These are phyloP conservation scores for Crioceris asparagi DNA, from an alignment of 2,888 invertebrate species.

Conservation along the genomic window DNA sequence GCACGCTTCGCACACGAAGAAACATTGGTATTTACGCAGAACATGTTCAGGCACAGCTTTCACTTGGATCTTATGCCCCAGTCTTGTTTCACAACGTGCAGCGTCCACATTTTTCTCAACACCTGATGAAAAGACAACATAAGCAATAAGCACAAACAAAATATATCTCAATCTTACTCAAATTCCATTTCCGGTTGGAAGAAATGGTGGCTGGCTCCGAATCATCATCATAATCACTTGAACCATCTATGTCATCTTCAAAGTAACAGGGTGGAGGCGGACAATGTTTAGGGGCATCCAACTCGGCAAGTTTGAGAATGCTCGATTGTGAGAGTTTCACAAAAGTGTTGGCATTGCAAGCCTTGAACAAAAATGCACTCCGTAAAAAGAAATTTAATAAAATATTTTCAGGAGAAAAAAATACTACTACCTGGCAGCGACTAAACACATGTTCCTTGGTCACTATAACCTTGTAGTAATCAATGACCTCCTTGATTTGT, in stretches of 20 bases:
- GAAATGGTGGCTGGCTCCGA: conserved; percentile 15
- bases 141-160: not conserved
- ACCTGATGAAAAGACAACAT: conserved; percentile 20
- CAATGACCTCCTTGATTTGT: conserved; percentile 56
- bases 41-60: conserved; percentile 33
- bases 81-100: conserved; percentile 41
- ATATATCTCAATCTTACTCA: conserved; percentile 25
- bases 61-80: conserved; percentile 46
- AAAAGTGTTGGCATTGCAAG: conserved; percentile 43
- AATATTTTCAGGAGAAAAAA: not conserved
- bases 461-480: conserved; percentile 53
- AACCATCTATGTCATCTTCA: conserved; percentile 34
- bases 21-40: conserved; percentile 38
- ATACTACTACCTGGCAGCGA: conserved; percentile 53
- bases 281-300: conserved; percentile 10
- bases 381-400: not conserved
- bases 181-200: conserved; percentile 30
- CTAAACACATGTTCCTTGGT: conserved; percentile 56
- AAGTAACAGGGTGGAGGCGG: conserved; percentile 20
- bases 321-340: conserved; percentile 35
- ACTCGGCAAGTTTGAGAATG: conserved; percentile 32
- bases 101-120: conserved; percentile 34
- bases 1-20: conserved; percentile 60
- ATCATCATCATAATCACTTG: conserved; percentile 31
- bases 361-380: conserved; percentile 25